Evolutionary conservation across 1,140 invertebrate species (phyloP).

Genomic region (Plectrocnemia conspersa): DNA sequence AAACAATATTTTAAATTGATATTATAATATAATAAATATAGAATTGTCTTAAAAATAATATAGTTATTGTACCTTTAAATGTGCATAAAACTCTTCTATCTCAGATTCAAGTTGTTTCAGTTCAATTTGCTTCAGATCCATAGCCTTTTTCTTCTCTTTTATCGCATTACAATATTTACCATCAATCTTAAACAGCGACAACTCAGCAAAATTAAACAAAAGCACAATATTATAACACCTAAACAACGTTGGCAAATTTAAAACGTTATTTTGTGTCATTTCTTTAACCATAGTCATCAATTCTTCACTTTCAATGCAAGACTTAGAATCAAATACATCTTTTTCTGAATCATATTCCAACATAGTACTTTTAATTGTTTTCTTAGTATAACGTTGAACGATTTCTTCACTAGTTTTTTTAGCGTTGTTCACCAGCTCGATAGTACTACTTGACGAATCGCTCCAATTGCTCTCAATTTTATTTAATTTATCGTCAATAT

Average conservation of each 20-base stretch:
- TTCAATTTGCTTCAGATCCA: neutral
- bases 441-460: slow-evolving; percentile 1
- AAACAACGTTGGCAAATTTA: slow-evolving; percentile 30
- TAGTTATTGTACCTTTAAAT: neutral
- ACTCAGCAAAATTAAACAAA: neutral
- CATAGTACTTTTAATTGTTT: slow-evolving; percentile 10
- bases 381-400: slow-evolving; percentile 18
- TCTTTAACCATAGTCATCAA: slow-evolving; percentile 7
- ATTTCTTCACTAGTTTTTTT: slow-evolving; percentile 24
- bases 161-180: neutral
- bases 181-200: neutral
- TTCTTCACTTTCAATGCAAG: slow-evolving; percentile 15
- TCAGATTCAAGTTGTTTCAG: neutral
- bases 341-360: slow-evolving; percentile 19
- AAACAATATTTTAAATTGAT: neutral
- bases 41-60: neutral
- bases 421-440: slow-evolving; percentile 5
- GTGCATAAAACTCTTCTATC: neutral
- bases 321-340: slow-evolving; percentile 8
- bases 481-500: slow-evolving; percentile 16
- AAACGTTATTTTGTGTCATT: slow-evolving; percentile 18
- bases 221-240: slow-evolving; percentile 17
- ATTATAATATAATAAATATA: neutral
- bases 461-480: slow-evolving; percentile 14
- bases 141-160: neutral